phyloP scores from a whole-genome alignment of 2,113 vertebrate genomes.

The Coreoperca whiteheadi region DNA sequence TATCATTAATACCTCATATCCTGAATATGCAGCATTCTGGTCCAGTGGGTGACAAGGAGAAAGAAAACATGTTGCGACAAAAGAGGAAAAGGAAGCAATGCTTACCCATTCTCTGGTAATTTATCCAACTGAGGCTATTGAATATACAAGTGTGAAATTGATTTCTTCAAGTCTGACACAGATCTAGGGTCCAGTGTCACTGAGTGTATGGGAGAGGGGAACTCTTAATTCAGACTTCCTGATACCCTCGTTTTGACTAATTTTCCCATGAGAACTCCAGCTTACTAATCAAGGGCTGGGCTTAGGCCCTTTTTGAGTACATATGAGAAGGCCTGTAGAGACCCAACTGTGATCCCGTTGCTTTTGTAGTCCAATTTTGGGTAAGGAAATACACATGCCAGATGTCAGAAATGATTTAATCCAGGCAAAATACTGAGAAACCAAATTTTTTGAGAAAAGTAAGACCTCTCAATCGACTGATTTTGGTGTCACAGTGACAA shows the following conservation, averaged over 20 bases:
- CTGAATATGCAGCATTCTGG: conserved; percentile 59
- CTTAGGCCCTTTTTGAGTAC: conserved; percentile 43
- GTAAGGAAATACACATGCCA: conserved; percentile 69
- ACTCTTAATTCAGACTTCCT: conserved; percentile 54
- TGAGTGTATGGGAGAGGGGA: conserved; percentile 6
- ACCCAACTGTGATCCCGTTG: conserved; percentile 48
- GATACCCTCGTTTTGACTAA: conserved; percentile 52
- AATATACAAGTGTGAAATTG: conserved; percentile 28
- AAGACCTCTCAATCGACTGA: conserved; percentile 26
- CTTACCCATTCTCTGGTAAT: conserved; percentile 13
- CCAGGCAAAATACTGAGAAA: conserved; percentile 45
- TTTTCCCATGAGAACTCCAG: conserved; percentile 65
- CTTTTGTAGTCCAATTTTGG: conserved; percentile 55
- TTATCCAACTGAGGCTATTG: conserved; percentile 14
- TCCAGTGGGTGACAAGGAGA: conserved; percentile 16
- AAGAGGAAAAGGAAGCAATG: conserved; percentile 14
- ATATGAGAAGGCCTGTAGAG: conserved; percentile 60
- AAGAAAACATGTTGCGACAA: conserved; percentile 30
- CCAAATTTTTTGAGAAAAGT: conserved; percentile 22
- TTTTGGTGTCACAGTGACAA: conserved; percentile 26
- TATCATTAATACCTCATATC: conserved; percentile 79
- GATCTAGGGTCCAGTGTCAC: conserved; percentile 17
- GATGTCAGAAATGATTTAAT: conserved; percentile 65
- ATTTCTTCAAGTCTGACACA: conserved; percentile 42
- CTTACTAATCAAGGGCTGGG: conserved; percentile 71